Percentiles rank a stretch among this genome's conserved stretches.
Evolutionary conservation across 1,140 invertebrate species (phyloP).

Genomic region (Ladona fulva): DNA sequence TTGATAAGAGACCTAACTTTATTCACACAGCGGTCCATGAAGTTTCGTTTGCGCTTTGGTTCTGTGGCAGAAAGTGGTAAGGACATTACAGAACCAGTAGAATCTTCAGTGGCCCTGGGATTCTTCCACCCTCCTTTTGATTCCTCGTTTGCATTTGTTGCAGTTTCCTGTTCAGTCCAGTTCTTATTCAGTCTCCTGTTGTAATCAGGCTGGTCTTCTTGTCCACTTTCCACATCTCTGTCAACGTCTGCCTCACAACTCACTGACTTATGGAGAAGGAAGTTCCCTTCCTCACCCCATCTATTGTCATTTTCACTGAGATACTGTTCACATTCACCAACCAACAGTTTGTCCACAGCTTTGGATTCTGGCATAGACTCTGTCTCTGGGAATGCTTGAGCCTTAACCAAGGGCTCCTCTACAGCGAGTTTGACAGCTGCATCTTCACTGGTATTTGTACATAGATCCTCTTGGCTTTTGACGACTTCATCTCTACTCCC

Average conservation of each 20-base stretch:
- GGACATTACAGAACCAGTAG: slow-evolving; percentile 29
- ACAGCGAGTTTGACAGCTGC: neutral
- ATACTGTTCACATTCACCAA: slow-evolving; percentile 24
- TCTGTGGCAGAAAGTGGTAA: slow-evolving; percentile 32
- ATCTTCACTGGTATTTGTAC: neutral
- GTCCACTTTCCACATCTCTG: slow-evolving; percentile 28
- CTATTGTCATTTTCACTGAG: slow-evolving; percentile 23
- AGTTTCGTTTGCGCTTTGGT: slow-evolving; percentile 55
- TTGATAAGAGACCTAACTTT: slow-evolving; percentile 63
- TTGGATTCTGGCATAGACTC: neutral
- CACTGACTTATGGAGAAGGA: neutral
- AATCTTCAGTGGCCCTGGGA: slow-evolving; percentile 30
- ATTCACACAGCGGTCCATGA: slow-evolving; percentile 68
- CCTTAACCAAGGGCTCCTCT: neutral
- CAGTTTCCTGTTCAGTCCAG: slow-evolving; percentile 15
- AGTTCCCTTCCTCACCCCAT: neutral
- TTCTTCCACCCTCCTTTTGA: slow-evolving; percentile 36
- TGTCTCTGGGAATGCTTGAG: neutral
- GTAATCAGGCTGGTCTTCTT: slow-evolving; percentile 16
- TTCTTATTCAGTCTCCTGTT: neutral
- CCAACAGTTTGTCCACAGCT: slow-evolving; percentile 14
- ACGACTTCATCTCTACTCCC: neutral
- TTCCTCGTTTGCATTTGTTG: slow-evolving; percentile 23
- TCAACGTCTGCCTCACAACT: slow-evolving; percentile 18
- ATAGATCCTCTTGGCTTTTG: neutral